Conservation (phyloP, 2,888 invertebrate genomes). For the Ochropleura leucogaster region DNA sequence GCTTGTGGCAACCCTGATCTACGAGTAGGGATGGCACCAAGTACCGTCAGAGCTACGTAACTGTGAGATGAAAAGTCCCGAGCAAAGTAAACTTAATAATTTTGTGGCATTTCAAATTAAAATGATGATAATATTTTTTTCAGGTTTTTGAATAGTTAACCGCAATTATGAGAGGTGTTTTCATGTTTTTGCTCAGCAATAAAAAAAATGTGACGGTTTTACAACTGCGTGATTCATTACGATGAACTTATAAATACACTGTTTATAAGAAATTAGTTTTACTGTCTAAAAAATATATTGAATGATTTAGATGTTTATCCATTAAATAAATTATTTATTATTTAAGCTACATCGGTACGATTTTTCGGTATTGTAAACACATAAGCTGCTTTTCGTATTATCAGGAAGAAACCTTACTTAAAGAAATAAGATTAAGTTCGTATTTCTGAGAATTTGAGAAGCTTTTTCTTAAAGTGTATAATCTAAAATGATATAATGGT, state of each 20-base stretch:
- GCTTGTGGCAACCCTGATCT: slow-evolving; percentile 62
- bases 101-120: slow-evolving; percentile 23
- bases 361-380: not conserved
- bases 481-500: not conserved
- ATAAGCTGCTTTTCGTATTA: slow-evolving; percentile 23
- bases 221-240: slow-evolving; percentile 2
- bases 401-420: slow-evolving; percentile 2
- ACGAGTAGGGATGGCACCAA: slow-evolving; percentile 45
- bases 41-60: slow-evolving; percentile 30
- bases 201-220: not conserved
- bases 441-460: slow-evolving; percentile 6
- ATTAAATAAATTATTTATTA: slow-evolving; percentile 1
- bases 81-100: slow-evolving; percentile 22
- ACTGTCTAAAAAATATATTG: too few relatives aligned
- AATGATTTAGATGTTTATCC: not conserved
- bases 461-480: not conserved
- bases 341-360: not conserved
- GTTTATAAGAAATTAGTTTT: too few relatives aligned
- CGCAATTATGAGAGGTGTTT: not conserved
- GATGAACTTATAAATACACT: not conserved
- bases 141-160: slow-evolving; percentile 1
- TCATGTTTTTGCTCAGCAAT: not conserved
- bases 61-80: slow-evolving; percentile 16
- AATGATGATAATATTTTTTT: slow-evolving; percentile 29
- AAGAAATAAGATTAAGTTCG: slow-evolving; percentile 12